A percentile compares a stretch with the other conserved stretches of the same genome.
phyloP scores from a whole-genome alignment of 2,888 invertebrate genomes.

The Dryomyza anilis region DNA sequence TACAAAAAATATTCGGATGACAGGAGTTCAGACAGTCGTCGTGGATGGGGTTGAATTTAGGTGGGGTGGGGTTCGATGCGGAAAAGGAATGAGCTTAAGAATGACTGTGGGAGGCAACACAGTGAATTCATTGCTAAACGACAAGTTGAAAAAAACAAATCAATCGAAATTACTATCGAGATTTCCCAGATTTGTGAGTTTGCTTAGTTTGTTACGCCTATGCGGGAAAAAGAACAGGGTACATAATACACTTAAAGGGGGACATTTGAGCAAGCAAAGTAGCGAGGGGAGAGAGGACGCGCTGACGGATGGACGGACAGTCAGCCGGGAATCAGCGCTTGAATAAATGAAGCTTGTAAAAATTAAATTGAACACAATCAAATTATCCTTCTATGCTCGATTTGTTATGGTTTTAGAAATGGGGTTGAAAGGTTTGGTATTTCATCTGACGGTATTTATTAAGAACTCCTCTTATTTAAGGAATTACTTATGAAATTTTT shows the following conservation, averaged over 20 bases:
- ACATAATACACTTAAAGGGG: not conserved
- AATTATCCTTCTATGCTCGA: slow-evolving; percentile 56
- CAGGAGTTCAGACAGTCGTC: slow-evolving; percentile 26
- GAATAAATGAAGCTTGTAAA: slow-evolving; percentile 59
- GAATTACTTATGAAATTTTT: too few species aligned
- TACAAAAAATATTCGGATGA: slow-evolving; percentile 46
- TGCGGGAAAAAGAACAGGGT: slow-evolving; percentile 29
- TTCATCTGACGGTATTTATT: too few species aligned
- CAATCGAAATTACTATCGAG: slow-evolving; percentile 25
- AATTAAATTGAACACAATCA: slow-evolving; percentile 62
- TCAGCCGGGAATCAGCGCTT: too few species aligned
- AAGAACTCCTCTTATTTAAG: too few species aligned
- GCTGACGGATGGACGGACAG: not conserved
- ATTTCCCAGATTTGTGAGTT: slow-evolving; percentile 17
- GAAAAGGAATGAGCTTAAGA: slow-evolving; percentile 18
- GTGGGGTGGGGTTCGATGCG: too few species aligned
- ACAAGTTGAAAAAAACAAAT: slow-evolving; percentile 25
- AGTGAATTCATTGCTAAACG: not conserved
- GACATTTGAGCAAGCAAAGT: not conserved
- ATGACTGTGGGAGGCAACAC: slow-evolving; percentile 26
- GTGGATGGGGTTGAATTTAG: too few species aligned
- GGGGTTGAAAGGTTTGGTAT: slow-evolving; percentile 14
- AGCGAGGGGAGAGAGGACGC: not conserved
- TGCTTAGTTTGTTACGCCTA: slow-evolving; percentile 17
- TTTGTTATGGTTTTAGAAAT: slow-evolving; percentile 35